phyloP scores from a whole-genome alignment of 2,113 vertebrate species.

The Chaenocephalus aceratus region DNA sequence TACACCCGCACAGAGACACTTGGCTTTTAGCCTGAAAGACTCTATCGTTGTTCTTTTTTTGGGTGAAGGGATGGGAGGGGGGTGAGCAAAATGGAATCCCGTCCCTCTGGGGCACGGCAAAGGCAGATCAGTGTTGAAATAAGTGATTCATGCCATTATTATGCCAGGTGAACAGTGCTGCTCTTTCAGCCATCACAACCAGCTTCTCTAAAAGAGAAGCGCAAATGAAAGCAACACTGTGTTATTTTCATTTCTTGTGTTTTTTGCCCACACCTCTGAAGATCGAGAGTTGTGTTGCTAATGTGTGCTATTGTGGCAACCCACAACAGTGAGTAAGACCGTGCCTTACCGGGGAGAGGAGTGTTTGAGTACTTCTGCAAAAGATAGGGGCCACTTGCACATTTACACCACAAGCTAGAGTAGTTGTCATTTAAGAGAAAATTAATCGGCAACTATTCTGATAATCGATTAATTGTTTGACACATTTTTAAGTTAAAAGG shows the following conservation, averaged over 20 bases:
- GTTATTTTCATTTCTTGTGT: not conserved
- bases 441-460: not conserved
- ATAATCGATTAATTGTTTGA: not conserved
- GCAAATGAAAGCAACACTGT: not conserved
- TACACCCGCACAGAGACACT: slow-evolving; percentile 57
- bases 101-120: slow-evolving; percentile 69
- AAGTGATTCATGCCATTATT: slow-evolving; percentile 84
- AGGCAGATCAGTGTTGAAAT: slow-evolving; percentile 80
- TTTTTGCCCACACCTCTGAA: slow-evolving; percentile 2
- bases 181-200: slow-evolving; percentile 65
- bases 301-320: not conserved
- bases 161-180: slow-evolving; percentile 77
- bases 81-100: slow-evolving; percentile 73
- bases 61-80: slow-evolving; percentile 26
- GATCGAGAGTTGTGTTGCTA: not conserved
- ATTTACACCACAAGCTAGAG: not conserved
- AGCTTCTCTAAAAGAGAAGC: not conserved
- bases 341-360: too few relatives aligned
- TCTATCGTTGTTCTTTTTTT: slow-evolving; percentile 14
- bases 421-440: not conserved
- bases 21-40: slow-evolving; percentile 66
- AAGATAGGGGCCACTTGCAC: not conserved
- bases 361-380: not conserved
- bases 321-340: not conserved
- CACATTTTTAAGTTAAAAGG: not conserved